Conservation (phyloP, 2,797 vertebrate species). For the Arctocebus calabarensis region DNA sequence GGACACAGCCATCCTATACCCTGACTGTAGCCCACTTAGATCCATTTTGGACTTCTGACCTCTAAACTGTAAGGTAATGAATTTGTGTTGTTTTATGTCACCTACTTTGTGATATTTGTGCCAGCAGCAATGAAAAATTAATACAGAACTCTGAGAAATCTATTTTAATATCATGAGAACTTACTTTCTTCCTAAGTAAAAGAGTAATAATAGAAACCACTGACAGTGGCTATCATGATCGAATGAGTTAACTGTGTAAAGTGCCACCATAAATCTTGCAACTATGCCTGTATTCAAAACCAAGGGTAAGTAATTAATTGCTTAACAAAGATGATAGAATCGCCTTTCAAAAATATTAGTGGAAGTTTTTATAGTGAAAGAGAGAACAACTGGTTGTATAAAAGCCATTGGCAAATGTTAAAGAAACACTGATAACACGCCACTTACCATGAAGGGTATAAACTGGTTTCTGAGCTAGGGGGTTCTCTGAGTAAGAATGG, state of each 20-base stretch:
- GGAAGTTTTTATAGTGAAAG: slow-evolving; percentile 38
- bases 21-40: background rate
- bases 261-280: background rate
- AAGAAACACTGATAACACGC: slow-evolving; percentile 75
- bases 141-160: background rate
- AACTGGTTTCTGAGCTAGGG: slow-evolving; percentile 82
- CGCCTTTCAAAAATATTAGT: slow-evolving; percentile 41
- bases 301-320: background rate
- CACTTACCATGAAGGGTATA: slow-evolving; percentile 77
- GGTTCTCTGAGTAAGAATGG: slow-evolving; percentile 83
- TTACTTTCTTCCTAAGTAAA: slow-evolving; percentile 15
- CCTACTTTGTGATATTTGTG: background rate
- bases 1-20: background rate
- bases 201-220: background rate
- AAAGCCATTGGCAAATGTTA: slow-evolving; percentile 74
- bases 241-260: background rate
- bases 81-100: background rate
- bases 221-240: background rate
- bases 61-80: background rate
- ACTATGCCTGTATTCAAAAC: background rate
- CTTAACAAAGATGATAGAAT: slow-evolving; percentile 10
- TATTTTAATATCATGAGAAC: background rate
- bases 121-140: background rate
- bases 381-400: slow-evolving; percentile 43
- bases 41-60: background rate